Conservation (phyloP, 2,888 invertebrate genomes). For the Tricholauxania praeusta region DNA sequence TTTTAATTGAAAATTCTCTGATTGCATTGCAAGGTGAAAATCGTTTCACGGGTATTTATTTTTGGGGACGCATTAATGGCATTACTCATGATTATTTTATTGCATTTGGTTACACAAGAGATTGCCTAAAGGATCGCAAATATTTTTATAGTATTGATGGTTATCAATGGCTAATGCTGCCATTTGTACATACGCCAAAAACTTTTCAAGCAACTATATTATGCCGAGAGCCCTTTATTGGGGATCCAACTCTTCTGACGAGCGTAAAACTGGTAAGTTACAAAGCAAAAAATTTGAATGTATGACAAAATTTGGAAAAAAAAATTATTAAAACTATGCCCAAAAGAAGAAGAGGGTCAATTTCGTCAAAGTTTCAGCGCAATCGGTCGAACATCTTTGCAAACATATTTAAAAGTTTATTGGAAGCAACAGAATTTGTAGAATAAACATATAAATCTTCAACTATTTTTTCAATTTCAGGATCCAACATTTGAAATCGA, state of each 20-base stretch:
- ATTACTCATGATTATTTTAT: constrained; percentile 84
- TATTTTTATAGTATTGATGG: constrained; percentile 84
- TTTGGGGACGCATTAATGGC: constrained; percentile 89
- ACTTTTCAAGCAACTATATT: constrained; percentile 63
- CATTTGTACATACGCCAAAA: constrained; percentile 66
- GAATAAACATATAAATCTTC: too few relatives aligned
- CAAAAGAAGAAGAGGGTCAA: too few relatives aligned
- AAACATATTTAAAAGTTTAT: too few relatives aligned
- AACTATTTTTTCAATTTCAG: constrained; percentile 48
- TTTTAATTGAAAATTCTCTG: constrained; percentile 81
- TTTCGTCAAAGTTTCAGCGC: too few relatives aligned
- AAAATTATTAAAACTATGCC: too few relatives aligned
- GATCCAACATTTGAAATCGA: constrained; percentile 70
- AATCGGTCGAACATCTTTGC: too few relatives aligned
- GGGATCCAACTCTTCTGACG: constrained; percentile 60
- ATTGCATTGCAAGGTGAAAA: constrained; percentile 85
- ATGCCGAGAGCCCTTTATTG: constrained; percentile 59
- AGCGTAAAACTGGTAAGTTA: constrained; percentile 59
- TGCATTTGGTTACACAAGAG: constrained; percentile 81
- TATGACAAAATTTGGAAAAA: too few relatives aligned
- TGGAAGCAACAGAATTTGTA: too few relatives aligned
- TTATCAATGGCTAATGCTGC: constrained; percentile 76
- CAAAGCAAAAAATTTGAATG: background rate
- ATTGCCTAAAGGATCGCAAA: constrained; percentile 78
- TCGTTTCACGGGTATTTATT: constrained; percentile 83